A percentile compares a stretch with the other conserved stretches of the same genome.
phyloP scores from a whole-genome alignment of 2,888 invertebrate species.

The Aphodius sticticus region DNA sequence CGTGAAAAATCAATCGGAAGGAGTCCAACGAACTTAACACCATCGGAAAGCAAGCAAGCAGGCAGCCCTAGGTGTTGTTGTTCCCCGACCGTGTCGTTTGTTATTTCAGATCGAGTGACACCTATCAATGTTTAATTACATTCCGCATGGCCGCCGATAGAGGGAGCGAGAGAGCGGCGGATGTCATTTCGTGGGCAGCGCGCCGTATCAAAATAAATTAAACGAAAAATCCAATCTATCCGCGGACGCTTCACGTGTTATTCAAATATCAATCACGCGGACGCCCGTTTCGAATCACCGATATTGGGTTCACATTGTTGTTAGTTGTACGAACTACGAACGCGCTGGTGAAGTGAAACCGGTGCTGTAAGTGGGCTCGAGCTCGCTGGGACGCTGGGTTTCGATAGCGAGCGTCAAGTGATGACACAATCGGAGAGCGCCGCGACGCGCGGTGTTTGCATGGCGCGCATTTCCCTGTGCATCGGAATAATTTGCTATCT shows the following conservation, averaged over 20 bases:
- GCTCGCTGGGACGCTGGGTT: background rate
- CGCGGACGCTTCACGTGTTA: constrained; percentile 30
- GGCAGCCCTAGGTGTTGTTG: background rate
- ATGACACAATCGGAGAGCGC: background rate
- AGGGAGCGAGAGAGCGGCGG: constrained; percentile 6
- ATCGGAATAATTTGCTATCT: background rate
- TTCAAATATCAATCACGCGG: constrained; percentile 37
- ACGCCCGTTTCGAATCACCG: constrained; percentile 31
- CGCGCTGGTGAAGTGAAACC: background rate
- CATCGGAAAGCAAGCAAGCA: background rate
- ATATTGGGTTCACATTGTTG: constrained; percentile 28
- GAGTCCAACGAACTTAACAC: background rate
- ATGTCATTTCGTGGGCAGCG: constrained; percentile 15
- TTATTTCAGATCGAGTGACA: constrained; percentile 4
- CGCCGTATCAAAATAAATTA: constrained; percentile 36
- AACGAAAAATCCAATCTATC: constrained; percentile 39
- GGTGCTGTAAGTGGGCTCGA: background rate
- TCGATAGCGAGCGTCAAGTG: background rate
- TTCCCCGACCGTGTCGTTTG: background rate
- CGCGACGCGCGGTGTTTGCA: background rate
- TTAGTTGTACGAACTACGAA: background rate
- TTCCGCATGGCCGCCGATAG: background rate
- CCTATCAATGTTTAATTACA: constrained; percentile 19
- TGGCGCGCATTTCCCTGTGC: background rate
- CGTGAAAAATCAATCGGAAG: background rate